phyloP scores from a whole-genome alignment of 2,888 invertebrate species.

The Cybosia mesomella region DNA sequence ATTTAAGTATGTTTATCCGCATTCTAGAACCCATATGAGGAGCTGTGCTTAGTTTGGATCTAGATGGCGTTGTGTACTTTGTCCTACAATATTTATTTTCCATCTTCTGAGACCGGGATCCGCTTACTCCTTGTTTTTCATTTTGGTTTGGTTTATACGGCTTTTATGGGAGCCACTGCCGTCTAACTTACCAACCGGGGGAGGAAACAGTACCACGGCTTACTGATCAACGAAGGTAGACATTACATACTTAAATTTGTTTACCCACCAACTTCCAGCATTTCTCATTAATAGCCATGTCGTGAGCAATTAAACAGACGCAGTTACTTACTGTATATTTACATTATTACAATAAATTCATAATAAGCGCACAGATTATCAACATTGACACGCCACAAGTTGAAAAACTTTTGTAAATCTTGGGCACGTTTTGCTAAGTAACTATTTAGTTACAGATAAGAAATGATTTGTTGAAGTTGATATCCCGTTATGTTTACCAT shows the following conservation, averaged over 20 bases:
- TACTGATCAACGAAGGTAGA: slow-evolving; percentile 9
- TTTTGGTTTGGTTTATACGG: no score
- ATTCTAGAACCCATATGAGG: no score
- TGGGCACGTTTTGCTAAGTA: slow-evolving; percentile 74
- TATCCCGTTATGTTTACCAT: slow-evolving; percentile 60
- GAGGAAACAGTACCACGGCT: no score
- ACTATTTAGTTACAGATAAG: slow-evolving; percentile 73
- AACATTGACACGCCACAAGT: slow-evolving; percentile 65
- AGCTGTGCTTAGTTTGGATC: no score
- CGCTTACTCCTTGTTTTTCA: no score
- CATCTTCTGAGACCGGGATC: no score
- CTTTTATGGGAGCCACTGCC: no score
- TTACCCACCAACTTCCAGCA: slow-evolving; percentile 17
- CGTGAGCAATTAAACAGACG: slow-evolving; percentile 48
- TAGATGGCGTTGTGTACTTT: no score
- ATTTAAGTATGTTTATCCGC: no score
- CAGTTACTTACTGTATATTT: slow-evolving; percentile 38
- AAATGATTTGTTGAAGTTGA: slow-evolving; percentile 60
- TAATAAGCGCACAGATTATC: slow-evolving; percentile 48
- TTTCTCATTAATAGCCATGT: slow-evolving; percentile 44
- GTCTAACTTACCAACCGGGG: no score
- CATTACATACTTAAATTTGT: slow-evolving; percentile 12
- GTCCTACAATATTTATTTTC: no score
- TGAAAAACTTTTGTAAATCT: slow-evolving; percentile 62
- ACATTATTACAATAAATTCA: slow-evolving; percentile 39